Evolutionary conservation across 2,888 invertebrate species (phyloP), one percentile per base, ranked within the genome.

Genomic region (Pristionchus arcanus): DNA sequence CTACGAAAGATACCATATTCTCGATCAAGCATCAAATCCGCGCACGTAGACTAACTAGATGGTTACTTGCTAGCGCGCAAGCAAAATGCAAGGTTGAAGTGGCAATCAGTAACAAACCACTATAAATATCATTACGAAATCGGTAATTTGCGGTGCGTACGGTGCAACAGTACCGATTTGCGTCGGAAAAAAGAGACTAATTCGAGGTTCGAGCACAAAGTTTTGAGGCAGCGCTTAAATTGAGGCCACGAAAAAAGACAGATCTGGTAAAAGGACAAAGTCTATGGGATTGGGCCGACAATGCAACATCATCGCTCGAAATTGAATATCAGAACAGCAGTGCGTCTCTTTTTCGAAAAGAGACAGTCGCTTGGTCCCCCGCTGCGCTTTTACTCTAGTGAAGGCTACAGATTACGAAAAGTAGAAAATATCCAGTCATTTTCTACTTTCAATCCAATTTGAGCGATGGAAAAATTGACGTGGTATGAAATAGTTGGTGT

Each of bases 41-140:
- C 16, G 55, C 55, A 55, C 55, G 55, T 55, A 55, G 4, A 55
- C 16, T 21, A 19, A 15, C 59, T 59, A 59, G 59, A 25, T 25
- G 59, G 25, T 1, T 19, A 59, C 21, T 59, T 59, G 59, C 19
- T 59, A 25, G 21, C 25, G 21, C 25, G 59, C 19, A 21, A 63
- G 63, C 63, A 63, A 63, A 63, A n/a, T 63, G n/a, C 63, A 63
- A n/a, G 63, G 55, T n/a, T n/a, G 63, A 63, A 63, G 63, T 63
- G 63, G 63, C n/a, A 63, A 63, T 63, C 63, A 63, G n/a, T 5
- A 4, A 4, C 21, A 3, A n/a, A 3, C 9, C 4, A 2, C 63
- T 63, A 63, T n/a, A 21, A 63, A n/a, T n/a, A 63, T n/a, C 63
- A 25, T 63, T 2, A 63, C 63, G 63, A 25, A 63, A 63, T n/a